phyloP scores from a whole-genome alignment of 2,888 invertebrate species.

The Synanthedon vespiformis region DNA sequence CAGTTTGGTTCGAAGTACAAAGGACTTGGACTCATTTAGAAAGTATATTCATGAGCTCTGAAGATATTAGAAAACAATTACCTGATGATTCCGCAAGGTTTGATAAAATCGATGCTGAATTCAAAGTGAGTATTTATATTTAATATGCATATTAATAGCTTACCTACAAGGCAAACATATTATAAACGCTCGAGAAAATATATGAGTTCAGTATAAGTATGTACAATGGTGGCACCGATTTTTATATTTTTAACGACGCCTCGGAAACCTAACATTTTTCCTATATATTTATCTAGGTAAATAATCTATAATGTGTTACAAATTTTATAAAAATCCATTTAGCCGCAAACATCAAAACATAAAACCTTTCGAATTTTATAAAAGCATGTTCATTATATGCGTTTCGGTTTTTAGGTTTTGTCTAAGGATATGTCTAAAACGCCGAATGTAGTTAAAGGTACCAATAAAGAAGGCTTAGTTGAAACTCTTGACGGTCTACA shows the following conservation, averaged over 20 bases:
- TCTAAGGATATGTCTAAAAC: slow-evolving; percentile 83
- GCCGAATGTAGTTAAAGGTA: slow-evolving; percentile 91
- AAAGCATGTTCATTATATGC: background rate
- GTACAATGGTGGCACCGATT: too few species aligned
- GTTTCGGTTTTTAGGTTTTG: slow-evolving; percentile 61
- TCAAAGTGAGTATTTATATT: slow-evolving; percentile 72
- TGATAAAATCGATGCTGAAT: slow-evolving; percentile 90
- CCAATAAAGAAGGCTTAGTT: slow-evolving; percentile 86
- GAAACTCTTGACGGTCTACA: slow-evolving; percentile 85
- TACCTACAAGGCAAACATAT: too few species aligned
- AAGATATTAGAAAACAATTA: slow-evolving; percentile 93
- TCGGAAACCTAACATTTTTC: too few species aligned
- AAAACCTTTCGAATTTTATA: too few species aligned
- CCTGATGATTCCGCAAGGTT: slow-evolving; percentile 95
- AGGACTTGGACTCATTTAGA: slow-evolving; percentile 97
- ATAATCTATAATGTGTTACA: background rate
- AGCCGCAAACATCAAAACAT: too few species aligned
- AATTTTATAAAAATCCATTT: background rate
- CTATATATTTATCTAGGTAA: too few species aligned
- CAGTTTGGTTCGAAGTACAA: slow-evolving; percentile 95
- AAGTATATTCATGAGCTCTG: slow-evolving; percentile 97
- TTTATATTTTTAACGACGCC: too few species aligned
- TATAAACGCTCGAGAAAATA: background rate
- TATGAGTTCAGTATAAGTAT: too few species aligned
- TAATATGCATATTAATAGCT: too few species aligned